phyloP scores from a whole-genome alignment of 2,113 vertebrate genomes.

The Coryphaenoides rupestris region DNA sequence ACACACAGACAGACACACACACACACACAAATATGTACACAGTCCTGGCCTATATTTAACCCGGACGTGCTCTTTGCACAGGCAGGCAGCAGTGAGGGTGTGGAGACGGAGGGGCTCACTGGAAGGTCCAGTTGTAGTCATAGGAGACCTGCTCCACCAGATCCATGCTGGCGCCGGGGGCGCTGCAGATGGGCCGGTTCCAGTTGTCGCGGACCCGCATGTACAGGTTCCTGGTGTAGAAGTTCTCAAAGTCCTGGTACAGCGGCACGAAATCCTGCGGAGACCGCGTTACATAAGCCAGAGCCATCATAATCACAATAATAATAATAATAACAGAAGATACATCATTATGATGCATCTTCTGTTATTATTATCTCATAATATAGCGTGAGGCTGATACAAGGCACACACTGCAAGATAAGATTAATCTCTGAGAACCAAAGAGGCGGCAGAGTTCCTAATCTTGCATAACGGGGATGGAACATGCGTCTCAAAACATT shows the following conservation, averaged over 20 bases:
- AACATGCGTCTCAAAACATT: too few species aligned
- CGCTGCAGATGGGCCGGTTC: conserved; percentile 92
- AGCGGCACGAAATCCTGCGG: conserved; percentile 93
- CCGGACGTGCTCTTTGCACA: background rate
- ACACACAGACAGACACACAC: conserved; percentile 1
- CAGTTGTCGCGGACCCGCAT: conserved; percentile 96
- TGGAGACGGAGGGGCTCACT: conserved; percentile 70
- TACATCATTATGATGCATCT: too few species aligned
- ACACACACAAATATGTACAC: background rate
- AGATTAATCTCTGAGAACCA: too few species aligned
- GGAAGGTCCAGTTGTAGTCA: conserved; percentile 97
- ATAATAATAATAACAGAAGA: too few species aligned
- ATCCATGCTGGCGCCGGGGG: conserved; percentile 90
- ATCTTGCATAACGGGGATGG: too few species aligned
- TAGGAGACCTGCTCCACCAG: conserved; percentile 83
- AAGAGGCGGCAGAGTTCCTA: too few species aligned
- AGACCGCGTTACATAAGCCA: conserved; percentile 6
- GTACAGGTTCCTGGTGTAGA: conserved; percentile 95
- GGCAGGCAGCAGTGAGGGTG: background rate
- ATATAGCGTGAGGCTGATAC: background rate
- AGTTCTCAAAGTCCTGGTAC: conserved; percentile 98
- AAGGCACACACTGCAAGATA: background rate
- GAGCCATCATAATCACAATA: too few species aligned
- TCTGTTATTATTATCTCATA: too few species aligned
- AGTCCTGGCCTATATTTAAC: background rate